A percentile compares a stretch with the other conserved stretches of the same genome.
Evolutionary conservation across 2,888 invertebrate genomes (phyloP).

Genomic region (Lithosia quadra): DNA sequence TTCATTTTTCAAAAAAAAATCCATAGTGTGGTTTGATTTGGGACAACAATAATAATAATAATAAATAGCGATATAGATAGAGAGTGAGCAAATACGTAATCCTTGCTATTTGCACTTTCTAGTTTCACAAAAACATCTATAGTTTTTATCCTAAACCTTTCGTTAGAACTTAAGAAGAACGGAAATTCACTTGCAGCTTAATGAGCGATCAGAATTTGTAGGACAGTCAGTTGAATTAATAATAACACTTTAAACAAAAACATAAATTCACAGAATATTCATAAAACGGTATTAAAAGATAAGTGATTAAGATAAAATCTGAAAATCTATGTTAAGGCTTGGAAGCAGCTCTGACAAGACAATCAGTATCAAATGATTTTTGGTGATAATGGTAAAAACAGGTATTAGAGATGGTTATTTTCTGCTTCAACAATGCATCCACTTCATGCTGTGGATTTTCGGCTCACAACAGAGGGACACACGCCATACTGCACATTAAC

Average conservation of each 20-base stretch:
- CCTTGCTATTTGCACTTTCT: neutral
- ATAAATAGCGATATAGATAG: neutral
- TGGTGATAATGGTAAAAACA: conserved; percentile 37
- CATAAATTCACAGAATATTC: conserved; percentile 25
- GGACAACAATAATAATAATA: neutral
- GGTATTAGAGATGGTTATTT: conserved; percentile 55
- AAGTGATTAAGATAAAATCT: conserved; percentile 43
- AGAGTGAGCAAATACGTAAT: neutral
- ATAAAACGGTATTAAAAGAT: conserved; percentile 42
- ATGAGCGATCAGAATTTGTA: neutral
- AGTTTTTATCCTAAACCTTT: neutral
- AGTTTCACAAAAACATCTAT: neutral
- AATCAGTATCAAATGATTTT: conserved; percentile 44
- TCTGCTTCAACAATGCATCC: conserved; percentile 52
- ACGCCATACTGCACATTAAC: conserved; percentile 73
- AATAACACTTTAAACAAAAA: conserved; percentile 7
- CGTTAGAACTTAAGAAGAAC: neutral
- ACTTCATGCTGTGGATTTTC: conserved; percentile 69
- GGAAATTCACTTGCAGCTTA: neutral
- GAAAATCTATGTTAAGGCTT: conserved; percentile 50
- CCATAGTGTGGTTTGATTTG: neutral
- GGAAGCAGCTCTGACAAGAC: conserved; percentile 46
- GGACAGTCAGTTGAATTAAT: conserved; percentile 5
- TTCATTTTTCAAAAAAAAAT: neutral
- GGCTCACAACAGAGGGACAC: conserved; percentile 68